Evolutionary conservation across 2,113 vertebrate genomes (phyloP).

Genomic region (Mus musculus): DNA sequence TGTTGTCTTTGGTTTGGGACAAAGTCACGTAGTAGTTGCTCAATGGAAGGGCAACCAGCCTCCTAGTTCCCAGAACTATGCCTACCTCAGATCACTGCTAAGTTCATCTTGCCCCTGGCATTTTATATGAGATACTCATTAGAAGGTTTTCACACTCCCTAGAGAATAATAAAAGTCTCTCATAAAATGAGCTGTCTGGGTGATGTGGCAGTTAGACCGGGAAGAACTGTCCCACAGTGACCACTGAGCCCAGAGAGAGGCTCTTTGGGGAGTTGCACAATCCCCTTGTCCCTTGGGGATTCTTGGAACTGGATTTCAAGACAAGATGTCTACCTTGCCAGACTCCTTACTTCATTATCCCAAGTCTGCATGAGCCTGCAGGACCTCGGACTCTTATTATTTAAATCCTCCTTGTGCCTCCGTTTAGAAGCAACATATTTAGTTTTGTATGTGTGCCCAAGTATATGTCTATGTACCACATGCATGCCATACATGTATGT

Average conservation of each 20-base stretch:
- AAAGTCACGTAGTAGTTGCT: not conserved
- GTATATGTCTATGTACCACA: no score
- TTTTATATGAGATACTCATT: constrained; percentile 1
- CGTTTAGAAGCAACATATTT: not conserved
- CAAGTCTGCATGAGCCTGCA: not conserved
- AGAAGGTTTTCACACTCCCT: not conserved
- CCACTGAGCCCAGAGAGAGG: not conserved
- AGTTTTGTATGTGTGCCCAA: not conserved
- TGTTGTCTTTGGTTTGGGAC: not conserved
- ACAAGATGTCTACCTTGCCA: not conserved
- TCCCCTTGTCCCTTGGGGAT: not conserved
- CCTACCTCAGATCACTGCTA: not conserved
- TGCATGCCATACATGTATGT: no score
- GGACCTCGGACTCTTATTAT: not conserved
- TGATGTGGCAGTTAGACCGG: not conserved
- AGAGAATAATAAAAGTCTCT: not conserved
- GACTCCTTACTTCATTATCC: not conserved
- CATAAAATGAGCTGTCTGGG: not conserved
- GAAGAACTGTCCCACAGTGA: not conserved
- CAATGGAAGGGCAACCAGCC: not conserved
- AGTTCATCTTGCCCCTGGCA: not conserved
- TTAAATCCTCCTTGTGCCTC: not conserved
- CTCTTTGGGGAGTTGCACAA: not conserved
- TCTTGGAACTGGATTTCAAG: not conserved
- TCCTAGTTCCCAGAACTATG: not conserved